Percentiles rank a stretch among this genome's conserved stretches.
Evolutionary conservation across 2,797 vertebrate species (phyloP).

Genomic region (Microtus obscurus): DNA sequence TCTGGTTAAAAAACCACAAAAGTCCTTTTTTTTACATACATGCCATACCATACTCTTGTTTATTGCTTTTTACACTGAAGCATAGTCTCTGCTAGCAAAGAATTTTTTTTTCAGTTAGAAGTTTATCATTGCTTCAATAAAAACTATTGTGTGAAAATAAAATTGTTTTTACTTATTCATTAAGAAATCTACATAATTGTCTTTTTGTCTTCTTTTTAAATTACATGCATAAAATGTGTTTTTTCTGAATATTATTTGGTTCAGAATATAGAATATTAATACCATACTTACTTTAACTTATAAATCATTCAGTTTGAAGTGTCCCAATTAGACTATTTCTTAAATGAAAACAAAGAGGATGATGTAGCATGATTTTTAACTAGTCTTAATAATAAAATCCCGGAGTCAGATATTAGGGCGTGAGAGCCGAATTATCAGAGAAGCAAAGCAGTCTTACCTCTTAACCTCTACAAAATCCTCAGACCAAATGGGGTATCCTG

Average conservation of each 20-base stretch:
- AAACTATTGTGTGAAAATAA: background rate
- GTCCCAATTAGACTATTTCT: background rate
- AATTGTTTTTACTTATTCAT: constrained; percentile 1
- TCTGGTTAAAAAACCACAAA: constrained; percentile 24
- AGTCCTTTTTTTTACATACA: constrained; percentile 28
- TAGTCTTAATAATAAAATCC: too few species aligned
- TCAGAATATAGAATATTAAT: background rate
- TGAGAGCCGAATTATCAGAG: too few species aligned
- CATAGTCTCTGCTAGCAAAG: background rate
- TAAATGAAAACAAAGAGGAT: background rate
- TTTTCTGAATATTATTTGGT: constrained; percentile 53
- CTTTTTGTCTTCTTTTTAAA: background rate
- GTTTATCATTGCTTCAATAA: background rate
- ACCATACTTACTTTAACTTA: background rate
- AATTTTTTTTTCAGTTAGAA: constrained; percentile 19
- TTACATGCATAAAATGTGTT: background rate
- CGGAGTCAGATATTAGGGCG: too few species aligned
- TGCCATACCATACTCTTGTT: background rate
- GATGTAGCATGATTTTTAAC: too few species aligned
- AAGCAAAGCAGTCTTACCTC: too few species aligned
- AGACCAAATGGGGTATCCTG: too few species aligned
- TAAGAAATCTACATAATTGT: background rate
- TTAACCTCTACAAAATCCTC: too few species aligned
- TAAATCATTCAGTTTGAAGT: constrained; percentile 17
- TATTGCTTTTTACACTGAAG: constrained; percentile 38